phyloP scores from a whole-genome alignment of 2,888 invertebrate genomes.

The Mycogona germanica region DNA sequence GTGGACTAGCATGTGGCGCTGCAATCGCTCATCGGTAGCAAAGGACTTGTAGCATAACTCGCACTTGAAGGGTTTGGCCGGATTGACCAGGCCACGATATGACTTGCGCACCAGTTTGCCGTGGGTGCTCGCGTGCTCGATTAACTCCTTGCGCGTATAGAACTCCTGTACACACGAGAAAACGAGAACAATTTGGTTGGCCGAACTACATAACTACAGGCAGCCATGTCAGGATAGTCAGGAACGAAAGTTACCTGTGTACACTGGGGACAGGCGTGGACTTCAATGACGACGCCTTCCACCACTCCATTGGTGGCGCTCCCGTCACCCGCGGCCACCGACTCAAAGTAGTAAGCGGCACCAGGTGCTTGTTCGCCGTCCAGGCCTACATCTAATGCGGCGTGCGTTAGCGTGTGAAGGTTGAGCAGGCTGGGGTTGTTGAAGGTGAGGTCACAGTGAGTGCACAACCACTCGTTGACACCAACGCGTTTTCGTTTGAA shows the following conservation, averaged over 20 bases:
- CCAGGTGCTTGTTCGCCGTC: no score
- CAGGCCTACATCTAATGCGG: constrained; percentile 34
- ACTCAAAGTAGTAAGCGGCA: no score
- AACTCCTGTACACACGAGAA: constrained; percentile 29
- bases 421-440: constrained; percentile 37
- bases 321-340: constrained; percentile 16
- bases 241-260: constrained; percentile 23
- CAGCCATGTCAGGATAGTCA: no score
- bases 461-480: constrained; percentile 20
- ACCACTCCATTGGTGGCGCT: not conserved
- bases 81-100: constrained; percentile 28
- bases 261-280: constrained; percentile 34
- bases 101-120: constrained; percentile 28
- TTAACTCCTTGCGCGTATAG: constrained; percentile 34
- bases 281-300: constrained; percentile 11
- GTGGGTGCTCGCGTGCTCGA: constrained; percentile 40
- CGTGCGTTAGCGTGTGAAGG: constrained; percentile 42
- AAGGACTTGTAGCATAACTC: constrained; percentile 52
- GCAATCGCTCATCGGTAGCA: constrained; percentile 44
- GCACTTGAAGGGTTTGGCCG: constrained; percentile 45
- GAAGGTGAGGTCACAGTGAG: constrained; percentile 33
- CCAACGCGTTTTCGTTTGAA: constrained; percentile 32
- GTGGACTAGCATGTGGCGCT: constrained; percentile 52
- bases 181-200: no score
- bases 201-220: not conserved